Evolutionary conservation across 2,888 invertebrate genomes (phyloP).

Genomic region (Trissoscelio sp.): DNA sequence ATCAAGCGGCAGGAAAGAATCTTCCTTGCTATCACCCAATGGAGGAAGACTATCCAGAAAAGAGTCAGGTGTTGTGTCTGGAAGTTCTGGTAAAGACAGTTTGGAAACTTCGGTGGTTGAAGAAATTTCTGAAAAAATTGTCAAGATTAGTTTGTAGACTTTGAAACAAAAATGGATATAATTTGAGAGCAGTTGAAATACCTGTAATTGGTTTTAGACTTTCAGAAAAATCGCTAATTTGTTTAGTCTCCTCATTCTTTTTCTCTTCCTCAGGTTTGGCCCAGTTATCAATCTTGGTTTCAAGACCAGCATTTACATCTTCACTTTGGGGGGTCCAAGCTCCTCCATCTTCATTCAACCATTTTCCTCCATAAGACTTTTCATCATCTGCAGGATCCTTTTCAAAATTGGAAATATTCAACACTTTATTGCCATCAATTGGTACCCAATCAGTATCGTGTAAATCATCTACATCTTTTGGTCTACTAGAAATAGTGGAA

Average conservation of each 20-base stretch:
- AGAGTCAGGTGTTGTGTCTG: slow-evolving; percentile 19
- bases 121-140: slow-evolving; percentile 45
- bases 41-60: slow-evolving; percentile 25
- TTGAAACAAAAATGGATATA: neutral
- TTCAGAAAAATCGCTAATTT: slow-evolving; percentile 25
- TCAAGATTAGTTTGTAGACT: neutral
- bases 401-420: slow-evolving; percentile 28
- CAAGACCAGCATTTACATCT: slow-evolving; percentile 68
- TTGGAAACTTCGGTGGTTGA: slow-evolving; percentile 52
- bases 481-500: neutral
- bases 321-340: slow-evolving; percentile 72
- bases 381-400: slow-evolving; percentile 50
- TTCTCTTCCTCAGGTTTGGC: slow-evolving; percentile 71
- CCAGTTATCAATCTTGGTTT: slow-evolving; percentile 78
- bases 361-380: slow-evolving; percentile 70
- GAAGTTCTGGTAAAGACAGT: slow-evolving; percentile 11
- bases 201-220: slow-evolving; percentile 39
- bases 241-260: neutral
- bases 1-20: slow-evolving; percentile 24
- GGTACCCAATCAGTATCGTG: slow-evolving; percentile 70
- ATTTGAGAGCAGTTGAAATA: too few relatives aligned
- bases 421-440: slow-evolving; percentile 54
- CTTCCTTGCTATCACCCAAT: slow-evolving; percentile 40
- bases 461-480: slow-evolving; percentile 30
- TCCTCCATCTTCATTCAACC: slow-evolving; percentile 73